Evolutionary conservation across 2,113 vertebrate genomes (phyloP), one percentile per base, ranked within the genome.

Genomic region (Puffinus mauretanicus): DNA sequence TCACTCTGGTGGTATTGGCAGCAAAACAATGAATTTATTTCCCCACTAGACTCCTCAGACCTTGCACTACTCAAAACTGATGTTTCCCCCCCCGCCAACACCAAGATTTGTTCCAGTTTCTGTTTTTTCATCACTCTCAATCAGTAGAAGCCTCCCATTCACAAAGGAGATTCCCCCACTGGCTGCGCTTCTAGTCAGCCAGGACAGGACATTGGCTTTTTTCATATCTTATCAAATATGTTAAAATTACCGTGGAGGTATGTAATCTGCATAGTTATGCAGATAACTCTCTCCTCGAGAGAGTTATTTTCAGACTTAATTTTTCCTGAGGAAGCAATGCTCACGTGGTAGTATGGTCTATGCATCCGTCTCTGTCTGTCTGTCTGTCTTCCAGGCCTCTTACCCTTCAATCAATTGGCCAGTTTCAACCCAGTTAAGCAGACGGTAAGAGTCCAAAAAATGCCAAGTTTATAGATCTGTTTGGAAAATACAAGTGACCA

Each of bases 1-100:
- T 55, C 24, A 40, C 12, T 62, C 42, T 70, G 26, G 25, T 82
- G 67, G 8, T 46, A 61, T 9, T 27, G 34, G 29, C 67, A 86
- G 47, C 16, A 81, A 91, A 93, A 70, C 7, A 10, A 5, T 61
- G 25, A 78, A 32, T n/a, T 89, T 79, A 51, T 67, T 70, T 87
- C 47, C 19, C 10, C 51, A 47, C 51, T 58, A 32, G 69, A 81
- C 7, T 82, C 19, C 55, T 66, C 25, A 12, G 27, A 79, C 13
- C 16, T 44, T 73, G 6, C 29, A 40, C 13, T 19, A 65, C 24
- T 73, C 12, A 32, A 62, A 94, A 30, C 3, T 11, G 1, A 0
- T 7, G 16, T 24, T 52, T 44, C 15, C 1, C 2, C 15, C 1
- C 2, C 4, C 3, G n/a, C 4, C 38, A 82, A 55, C 7, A 58